Evolutionary conservation across 2,113 vertebrate species (phyloP).

Genomic region (Cygnus atratus): DNA sequence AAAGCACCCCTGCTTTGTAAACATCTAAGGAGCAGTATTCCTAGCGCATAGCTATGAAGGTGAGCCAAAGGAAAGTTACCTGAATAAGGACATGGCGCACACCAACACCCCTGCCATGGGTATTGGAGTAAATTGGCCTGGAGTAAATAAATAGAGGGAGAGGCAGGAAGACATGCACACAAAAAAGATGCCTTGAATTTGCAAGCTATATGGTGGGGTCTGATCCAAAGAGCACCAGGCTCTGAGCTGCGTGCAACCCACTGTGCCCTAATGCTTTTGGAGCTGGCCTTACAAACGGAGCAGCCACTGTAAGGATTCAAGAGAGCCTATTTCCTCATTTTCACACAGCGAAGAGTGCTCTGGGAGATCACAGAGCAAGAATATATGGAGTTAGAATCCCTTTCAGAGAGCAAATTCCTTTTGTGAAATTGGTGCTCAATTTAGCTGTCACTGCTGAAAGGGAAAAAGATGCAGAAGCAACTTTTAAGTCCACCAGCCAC

Average conservation of each 20-base stretch:
- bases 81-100: not conserved
- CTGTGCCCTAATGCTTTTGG: not conserved
- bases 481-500: slow-evolving; percentile 36
- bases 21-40: slow-evolving; percentile 29
- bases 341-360: not conserved
- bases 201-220: not conserved
- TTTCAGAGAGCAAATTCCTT: slow-evolving; percentile 57
- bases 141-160: slow-evolving; percentile 1
- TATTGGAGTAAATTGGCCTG: not conserved
- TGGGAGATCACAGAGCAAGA: slow-evolving; percentile 45
- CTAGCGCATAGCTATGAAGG: not conserved
- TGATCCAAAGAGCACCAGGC: not conserved
- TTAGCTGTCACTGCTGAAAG: slow-evolving; percentile 57
- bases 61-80: slow-evolving; percentile 12
- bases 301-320: not conserved
- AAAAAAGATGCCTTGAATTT: not conserved
- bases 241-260: not conserved
- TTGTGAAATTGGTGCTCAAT: slow-evolving; percentile 65
- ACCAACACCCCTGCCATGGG: not conserved
- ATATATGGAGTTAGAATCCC: slow-evolving; percentile 43
- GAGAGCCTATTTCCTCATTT: slow-evolving; percentile 38
- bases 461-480: slow-evolving; percentile 47
- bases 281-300: not conserved
- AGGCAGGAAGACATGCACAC: not conserved
- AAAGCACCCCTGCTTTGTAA: slow-evolving; percentile 33